Base-by-base conservation (phyloP, 1,140 invertebrate species). In the Bombus balteatus region DNA sequence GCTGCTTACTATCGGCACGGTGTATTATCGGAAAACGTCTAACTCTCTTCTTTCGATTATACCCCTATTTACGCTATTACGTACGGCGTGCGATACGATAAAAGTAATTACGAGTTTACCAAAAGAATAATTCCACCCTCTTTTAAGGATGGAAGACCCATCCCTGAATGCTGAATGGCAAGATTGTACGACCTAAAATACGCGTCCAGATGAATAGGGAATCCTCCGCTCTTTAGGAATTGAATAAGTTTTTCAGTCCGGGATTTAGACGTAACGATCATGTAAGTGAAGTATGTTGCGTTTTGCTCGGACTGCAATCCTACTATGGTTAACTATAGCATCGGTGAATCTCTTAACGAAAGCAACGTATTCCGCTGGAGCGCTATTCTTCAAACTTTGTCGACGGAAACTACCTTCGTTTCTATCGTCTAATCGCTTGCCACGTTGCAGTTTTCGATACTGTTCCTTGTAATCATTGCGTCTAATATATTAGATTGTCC, bases 181-280 rank as follows among this genome's bases (percentile, higher is more conserved):
- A 74, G 41, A 74, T 34, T 47, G 13, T n/a, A 39, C 9, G 72
- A 53, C 41, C 72, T 47, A 25, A 34, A 78, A 78, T 78, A 59
- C 39, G 18, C 28, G 57, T 6, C 8, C 18, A 25, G 59, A 78
- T 43, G 39, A 66, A 65, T 78, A 66, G 59, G 39, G 59, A 78
- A 43, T 6, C 22, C n/a, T 66, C 39, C 22, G 25, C 28, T 65
- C 59, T 78, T 66, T n/a, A 76, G 18, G 3, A n/a, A 25, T 66
- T 25, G n/a, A 47, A 18, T 4, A 32, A 79, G 32, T 79, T 79
- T 39, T 43, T 79, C 41, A 34, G 32, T 28, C 37, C 6, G 9
- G 25, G 62, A n/a, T 25, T 79, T 68, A 25, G n/a, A 47, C 13
- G 22, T 47, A 79, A 79, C 41, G 41, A 68, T 39, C 41, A 12